Conservation (phyloP, 2,888 invertebrate genomes). For the Myopa testacea region DNA sequence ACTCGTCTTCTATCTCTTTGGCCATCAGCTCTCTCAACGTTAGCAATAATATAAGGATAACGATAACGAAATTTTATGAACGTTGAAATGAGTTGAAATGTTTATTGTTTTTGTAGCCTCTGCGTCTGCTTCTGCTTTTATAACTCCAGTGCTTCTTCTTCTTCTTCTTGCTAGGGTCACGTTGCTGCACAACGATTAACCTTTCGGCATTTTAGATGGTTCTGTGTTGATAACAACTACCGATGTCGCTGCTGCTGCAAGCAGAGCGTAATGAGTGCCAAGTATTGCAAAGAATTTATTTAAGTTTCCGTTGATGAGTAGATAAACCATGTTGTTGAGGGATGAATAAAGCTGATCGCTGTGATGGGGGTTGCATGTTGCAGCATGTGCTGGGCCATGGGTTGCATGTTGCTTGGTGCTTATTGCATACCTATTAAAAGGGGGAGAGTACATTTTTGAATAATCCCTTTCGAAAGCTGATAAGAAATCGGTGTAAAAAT, state of each 20-base stretch:
- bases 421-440: constrained; percentile 5
- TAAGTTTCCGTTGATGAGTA: constrained; percentile 16
- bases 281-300: constrained; percentile 7
- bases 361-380: too few species aligned
- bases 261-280: constrained; percentile 18
- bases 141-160: not conserved
- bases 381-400: not conserved
- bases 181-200: constrained; percentile 52
- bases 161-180: constrained; percentile 17
- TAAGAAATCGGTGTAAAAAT: not conserved
- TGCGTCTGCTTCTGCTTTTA: not conserved
- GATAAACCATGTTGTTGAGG: not conserved
- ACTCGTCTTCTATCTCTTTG: not conserved
- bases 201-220: constrained; percentile 55
- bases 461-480: not conserved
- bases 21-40: constrained; percentile 2
- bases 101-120: constrained; percentile 58
- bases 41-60: constrained; percentile 17
- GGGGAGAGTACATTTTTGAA: not conserved
- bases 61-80: constrained; percentile 36
- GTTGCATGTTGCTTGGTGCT: not conserved
- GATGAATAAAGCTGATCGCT: not conserved
- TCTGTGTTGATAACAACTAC: constrained; percentile 52
- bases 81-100: constrained; percentile 53
- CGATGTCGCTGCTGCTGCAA: not conserved